Evolutionary conservation across 2,888 invertebrate genomes (phyloP).

Genomic region (Teleiodes luculella): DNA sequence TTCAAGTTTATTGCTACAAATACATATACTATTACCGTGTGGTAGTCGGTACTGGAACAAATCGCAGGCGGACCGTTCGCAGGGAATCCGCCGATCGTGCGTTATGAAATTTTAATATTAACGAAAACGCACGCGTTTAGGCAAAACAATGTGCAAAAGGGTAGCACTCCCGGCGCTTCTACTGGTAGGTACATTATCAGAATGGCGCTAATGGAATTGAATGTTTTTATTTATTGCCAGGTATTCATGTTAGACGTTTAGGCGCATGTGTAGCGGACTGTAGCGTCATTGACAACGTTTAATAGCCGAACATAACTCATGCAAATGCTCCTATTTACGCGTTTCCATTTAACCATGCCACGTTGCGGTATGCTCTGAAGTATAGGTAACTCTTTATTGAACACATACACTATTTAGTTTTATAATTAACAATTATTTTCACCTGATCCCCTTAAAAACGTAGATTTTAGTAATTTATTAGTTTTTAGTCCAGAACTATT

Average conservation of each 20-base stretch:
- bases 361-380: neutral
- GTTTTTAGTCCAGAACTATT: too few relatives aligned
- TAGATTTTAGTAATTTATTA: neutral
- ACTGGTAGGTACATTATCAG: slow-evolving; percentile 58
- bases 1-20: slow-evolving; percentile 74
- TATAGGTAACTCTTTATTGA: slow-evolving; percentile 19
- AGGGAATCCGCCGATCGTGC: slow-evolving; percentile 52
- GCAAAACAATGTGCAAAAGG: slow-evolving; percentile 50
- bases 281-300: slow-evolving; percentile 35
- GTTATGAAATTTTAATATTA: slow-evolving; percentile 52
- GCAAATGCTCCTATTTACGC: slow-evolving; percentile 2
- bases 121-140: slow-evolving; percentile 53
- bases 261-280: slow-evolving; percentile 18
- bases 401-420: neutral
- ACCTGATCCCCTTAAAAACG: neutral
- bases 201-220: slow-evolving; percentile 60
- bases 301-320: slow-evolving; percentile 43
- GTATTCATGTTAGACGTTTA: slow-evolving; percentile 44
- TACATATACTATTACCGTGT: slow-evolving; percentile 60
- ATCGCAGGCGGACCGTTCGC: slow-evolving; percentile 57
- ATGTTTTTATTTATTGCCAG: slow-evolving; percentile 57
- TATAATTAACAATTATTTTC: neutral
- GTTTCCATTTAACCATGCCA: neutral
- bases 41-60: slow-evolving; percentile 64
- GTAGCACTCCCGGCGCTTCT: slow-evolving; percentile 16